phyloP scores from a whole-genome alignment of 2,113 vertebrate species.

The Tragelaphus scriptus region DNA sequence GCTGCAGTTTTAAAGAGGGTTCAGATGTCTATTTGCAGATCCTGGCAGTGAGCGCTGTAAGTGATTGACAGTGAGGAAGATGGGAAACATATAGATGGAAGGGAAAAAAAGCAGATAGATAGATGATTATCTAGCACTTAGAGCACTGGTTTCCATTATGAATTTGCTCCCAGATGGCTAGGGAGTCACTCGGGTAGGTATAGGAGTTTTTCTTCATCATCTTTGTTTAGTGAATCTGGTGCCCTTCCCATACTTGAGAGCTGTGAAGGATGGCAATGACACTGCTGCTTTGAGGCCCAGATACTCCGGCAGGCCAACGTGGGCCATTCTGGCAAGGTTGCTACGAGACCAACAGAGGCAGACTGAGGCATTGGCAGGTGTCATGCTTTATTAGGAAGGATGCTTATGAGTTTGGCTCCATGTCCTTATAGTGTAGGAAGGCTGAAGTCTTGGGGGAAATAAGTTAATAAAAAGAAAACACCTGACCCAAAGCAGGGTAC shows the following conservation, averaged over 20 bases:
- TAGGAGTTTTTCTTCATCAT: not conserved
- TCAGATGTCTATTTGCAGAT: not conserved
- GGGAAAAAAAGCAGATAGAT: not conserved
- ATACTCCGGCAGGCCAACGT: not conserved
- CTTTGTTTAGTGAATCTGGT: not conserved
- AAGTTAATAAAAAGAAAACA: slow-evolving; percentile 50
- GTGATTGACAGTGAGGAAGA: not conserved
- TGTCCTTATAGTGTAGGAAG: not conserved
- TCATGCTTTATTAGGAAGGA: not conserved
- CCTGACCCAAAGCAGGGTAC: slow-evolving; percentile 21
- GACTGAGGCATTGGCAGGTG: not conserved
- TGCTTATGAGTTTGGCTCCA: slow-evolving; percentile 4
- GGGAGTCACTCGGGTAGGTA: not conserved
- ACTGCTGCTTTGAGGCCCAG: not conserved
- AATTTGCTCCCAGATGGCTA: not conserved
- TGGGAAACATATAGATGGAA: not conserved
- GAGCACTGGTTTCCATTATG: not conserved
- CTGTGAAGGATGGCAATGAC: not conserved
- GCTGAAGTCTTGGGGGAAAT: not conserved
- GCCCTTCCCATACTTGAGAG: not conserved
- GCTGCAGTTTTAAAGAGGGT: not conserved
- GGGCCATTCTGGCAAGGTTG: not conserved
- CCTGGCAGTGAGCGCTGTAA: not conserved
- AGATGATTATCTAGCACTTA: not conserved
- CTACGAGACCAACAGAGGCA: not conserved